phyloP scores from a whole-genome alignment of 2,797 vertebrate species.

The Oreochromis grahami region DNA sequence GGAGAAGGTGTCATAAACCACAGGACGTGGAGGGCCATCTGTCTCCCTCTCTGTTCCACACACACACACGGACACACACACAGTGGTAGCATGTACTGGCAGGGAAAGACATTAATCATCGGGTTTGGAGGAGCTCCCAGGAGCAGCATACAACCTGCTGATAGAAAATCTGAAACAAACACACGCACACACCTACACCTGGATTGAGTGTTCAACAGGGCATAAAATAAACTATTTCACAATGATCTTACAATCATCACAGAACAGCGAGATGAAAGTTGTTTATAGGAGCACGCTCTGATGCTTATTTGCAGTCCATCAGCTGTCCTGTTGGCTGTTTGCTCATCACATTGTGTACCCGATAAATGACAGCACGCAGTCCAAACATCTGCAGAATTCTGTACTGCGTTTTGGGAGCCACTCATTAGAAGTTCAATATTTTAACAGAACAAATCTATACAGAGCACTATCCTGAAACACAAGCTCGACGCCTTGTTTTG shows the following conservation, averaged over 20 bases:
- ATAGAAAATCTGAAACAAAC: constrained; percentile 38
- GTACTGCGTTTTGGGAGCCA: background rate
- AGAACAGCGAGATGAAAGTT: constrained; percentile 22
- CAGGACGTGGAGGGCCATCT: constrained; percentile 75
- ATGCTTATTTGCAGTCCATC: constrained; percentile 31
- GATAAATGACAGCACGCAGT: constrained; percentile 15
- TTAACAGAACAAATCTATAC: background rate
- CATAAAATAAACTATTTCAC: constrained; percentile 56
- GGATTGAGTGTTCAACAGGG: constrained; percentile 36
- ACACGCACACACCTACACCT: constrained; percentile 23
- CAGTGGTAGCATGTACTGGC: constrained; percentile 62
- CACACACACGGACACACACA: constrained; percentile 2
- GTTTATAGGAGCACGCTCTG: constrained; percentile 9
- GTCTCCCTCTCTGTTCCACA: constrained; percentile 41
- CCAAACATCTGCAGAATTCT: constrained; percentile 30
- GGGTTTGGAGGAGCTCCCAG: constrained; percentile 55
- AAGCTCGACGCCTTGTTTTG: background rate
- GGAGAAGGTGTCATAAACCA: constrained; percentile 72
- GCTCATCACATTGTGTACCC: constrained; percentile 41
- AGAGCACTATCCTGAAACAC: background rate
- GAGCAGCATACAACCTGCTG: constrained; percentile 51
- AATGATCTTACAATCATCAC: constrained; percentile 51
- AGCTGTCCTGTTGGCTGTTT: constrained; percentile 36
- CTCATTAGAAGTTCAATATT: background rate
- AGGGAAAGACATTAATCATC: constrained; percentile 72